phyloP scores from a whole-genome alignment of 2,888 invertebrate genomes.

The Phaonia tiefii region DNA sequence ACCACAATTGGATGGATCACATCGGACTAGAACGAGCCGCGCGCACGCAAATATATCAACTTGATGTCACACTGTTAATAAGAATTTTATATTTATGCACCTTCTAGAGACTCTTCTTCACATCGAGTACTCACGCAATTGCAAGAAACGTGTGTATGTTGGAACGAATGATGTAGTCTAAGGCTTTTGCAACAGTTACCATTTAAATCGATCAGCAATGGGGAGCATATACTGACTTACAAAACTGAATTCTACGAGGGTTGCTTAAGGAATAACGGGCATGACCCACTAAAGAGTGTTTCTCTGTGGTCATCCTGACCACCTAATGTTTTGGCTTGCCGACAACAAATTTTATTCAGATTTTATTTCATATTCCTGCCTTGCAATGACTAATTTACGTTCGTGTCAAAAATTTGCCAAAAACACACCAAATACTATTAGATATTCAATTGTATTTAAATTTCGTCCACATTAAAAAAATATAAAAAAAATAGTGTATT shows the following conservation, averaged over 20 bases:
- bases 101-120: background rate
- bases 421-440: too few species aligned
- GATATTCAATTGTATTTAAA: too few species aligned
- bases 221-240: constrained; percentile 39
- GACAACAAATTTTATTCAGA: too few species aligned
- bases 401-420: too few species aligned
- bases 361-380: too few species aligned
- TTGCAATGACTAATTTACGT: too few species aligned
- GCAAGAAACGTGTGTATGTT: background rate
- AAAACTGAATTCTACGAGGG: background rate
- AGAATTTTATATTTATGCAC: constrained; percentile 33
- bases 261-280: too few species aligned
- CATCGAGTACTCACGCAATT: background rate
- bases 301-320: too few species aligned
- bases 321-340: too few species aligned
- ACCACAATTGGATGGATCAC: constrained; percentile 28
- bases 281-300: too few species aligned
- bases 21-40: constrained; percentile 17
- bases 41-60: constrained; percentile 43
- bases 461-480: too few species aligned
- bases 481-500: too few species aligned
- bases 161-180: background rate
- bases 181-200: constrained; percentile 53
- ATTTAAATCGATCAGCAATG: constrained; percentile 60
- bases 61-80: constrained; percentile 50